phyloP scores from a whole-genome alignment of 2,888 invertebrate species.

The Priocnemis perturbator region DNA sequence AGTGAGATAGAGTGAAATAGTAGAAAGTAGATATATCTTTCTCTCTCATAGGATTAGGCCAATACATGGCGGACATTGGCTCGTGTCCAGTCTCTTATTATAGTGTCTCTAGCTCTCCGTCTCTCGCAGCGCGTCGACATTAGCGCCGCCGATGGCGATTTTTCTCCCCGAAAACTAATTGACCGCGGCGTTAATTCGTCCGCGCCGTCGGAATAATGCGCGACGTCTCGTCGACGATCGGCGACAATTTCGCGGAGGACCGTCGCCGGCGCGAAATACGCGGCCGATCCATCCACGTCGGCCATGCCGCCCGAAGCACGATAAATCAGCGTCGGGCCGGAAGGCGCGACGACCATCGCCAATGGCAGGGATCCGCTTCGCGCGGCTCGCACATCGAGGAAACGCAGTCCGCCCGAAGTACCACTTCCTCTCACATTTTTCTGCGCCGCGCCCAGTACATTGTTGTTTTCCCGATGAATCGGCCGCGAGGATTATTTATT shows the following conservation, averaged over 20 bases:
- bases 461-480: not conserved
- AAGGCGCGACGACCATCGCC: slow-evolving; percentile 38
- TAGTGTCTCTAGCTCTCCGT: too few relatives aligned
- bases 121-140: not conserved
- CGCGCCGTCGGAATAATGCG: slow-evolving; percentile 46
- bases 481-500: not conserved
- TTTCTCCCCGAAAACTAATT: not conserved
- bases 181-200: not conserved
- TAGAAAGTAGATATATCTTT: too few relatives aligned
- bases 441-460: too few relatives aligned
- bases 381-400: too few relatives aligned
- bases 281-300: slow-evolving; percentile 57
- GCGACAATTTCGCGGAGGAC: slow-evolving; percentile 38
- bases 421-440: not conserved
- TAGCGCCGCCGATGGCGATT: not conserved
- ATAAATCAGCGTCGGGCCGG: slow-evolving; percentile 57
- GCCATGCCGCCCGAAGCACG: slow-evolving; percentile 56
- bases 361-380: slow-evolving; percentile 35
- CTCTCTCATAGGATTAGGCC: too few relatives aligned
- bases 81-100: too few relatives aligned
- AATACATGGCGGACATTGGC: too few relatives aligned
- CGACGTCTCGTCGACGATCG: slow-evolving; percentile 49
- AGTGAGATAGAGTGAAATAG: too few relatives aligned
- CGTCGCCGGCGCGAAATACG: slow-evolving; percentile 20
- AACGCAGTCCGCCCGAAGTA: too few relatives aligned